phyloP scores from a whole-genome alignment of 1,140 invertebrate species.

The Ips typographus region DNA sequence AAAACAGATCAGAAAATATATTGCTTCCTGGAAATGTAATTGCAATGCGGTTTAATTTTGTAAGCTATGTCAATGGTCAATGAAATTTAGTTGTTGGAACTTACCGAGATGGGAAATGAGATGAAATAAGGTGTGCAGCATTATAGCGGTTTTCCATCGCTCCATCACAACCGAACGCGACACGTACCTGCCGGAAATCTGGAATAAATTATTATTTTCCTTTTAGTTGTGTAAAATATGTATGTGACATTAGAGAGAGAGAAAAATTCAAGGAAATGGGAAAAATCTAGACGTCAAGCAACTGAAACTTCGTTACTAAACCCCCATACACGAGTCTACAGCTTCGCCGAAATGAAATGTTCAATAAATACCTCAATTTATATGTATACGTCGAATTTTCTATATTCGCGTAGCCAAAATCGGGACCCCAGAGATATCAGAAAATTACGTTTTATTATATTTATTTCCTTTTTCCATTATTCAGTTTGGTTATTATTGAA shows the following conservation, averaged over 20 bases:
- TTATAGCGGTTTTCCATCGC: not conserved
- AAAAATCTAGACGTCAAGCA: slow-evolving; percentile 1
- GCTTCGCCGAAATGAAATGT: slow-evolving; percentile 8
- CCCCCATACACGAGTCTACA: not conserved
- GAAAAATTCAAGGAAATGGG: not conserved
- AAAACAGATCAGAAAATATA: no score
- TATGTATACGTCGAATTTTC: slow-evolving; percentile 22
- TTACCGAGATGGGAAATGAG: slow-evolving; percentile 1
- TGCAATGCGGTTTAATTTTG: no score
- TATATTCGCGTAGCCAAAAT: slow-evolving; percentile 20
- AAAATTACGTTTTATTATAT: slow-evolving; percentile 25
- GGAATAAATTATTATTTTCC: not conserved
- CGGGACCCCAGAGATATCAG: slow-evolving; percentile 15
- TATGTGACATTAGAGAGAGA: not conserved
- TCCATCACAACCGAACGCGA: slow-evolving; percentile 8
- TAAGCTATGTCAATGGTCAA: not conserved
- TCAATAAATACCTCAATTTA: slow-evolving; percentile 22
- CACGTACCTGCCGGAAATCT: slow-evolving; percentile 1
- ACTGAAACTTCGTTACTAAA: slow-evolving; percentile 1
- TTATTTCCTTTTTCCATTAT: slow-evolving; percentile 24
- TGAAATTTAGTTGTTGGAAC: not conserved
- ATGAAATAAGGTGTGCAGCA: not conserved
- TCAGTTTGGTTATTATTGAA: slow-evolving; percentile 21
- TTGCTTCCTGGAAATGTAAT: no score
- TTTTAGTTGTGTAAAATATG: not conserved